These are phyloP conservation scores for Eristalis tenax DNA, from an alignment of 2,888 invertebrate genomes.

Conservation along the genomic window DNA sequence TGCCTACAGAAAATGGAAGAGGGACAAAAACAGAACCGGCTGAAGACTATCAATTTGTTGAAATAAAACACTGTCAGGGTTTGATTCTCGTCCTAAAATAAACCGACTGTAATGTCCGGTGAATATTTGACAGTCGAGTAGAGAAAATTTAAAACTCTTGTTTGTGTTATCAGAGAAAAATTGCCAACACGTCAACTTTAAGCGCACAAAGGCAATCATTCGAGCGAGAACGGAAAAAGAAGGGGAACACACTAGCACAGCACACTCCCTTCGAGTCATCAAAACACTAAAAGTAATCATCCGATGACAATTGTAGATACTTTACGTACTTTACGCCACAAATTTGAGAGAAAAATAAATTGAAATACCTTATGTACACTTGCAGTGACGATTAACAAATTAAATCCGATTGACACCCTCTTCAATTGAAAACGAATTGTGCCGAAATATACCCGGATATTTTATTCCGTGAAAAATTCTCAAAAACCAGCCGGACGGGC, in stretches of 20 bases:
- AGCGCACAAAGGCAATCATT: conserved; percentile 47
- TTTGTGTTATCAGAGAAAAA: conserved; percentile 56
- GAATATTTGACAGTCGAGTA: background rate
- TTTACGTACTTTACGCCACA: background rate
- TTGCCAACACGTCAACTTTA: conserved; percentile 66
- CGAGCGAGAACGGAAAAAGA: conserved; percentile 40
- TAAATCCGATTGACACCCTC: background rate
- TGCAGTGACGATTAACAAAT: conserved; percentile 10
- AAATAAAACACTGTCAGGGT: background rate
- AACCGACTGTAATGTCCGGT: background rate
- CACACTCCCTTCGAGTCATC: conserved; percentile 52
- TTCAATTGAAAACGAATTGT: conserved; percentile 1
- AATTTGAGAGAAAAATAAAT: background rate
- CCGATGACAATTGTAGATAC: conserved; percentile 40
- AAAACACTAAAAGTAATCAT: conserved; percentile 35
- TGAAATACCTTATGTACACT: background rate
- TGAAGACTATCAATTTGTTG: background rate
- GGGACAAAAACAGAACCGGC: background rate
- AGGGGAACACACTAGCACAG: conserved; percentile 20
- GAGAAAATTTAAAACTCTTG: conserved; percentile 8
- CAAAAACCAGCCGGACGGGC: conserved; percentile 9
- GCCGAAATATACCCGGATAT: conserved; percentile 26
- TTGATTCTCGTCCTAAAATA: background rate
- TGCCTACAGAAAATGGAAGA: background rate
- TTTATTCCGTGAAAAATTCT: conserved; percentile 15